Base-by-base conservation (phyloP, 2,797 vertebrate genomes). In the Decapterus maruadsi region DNA sequence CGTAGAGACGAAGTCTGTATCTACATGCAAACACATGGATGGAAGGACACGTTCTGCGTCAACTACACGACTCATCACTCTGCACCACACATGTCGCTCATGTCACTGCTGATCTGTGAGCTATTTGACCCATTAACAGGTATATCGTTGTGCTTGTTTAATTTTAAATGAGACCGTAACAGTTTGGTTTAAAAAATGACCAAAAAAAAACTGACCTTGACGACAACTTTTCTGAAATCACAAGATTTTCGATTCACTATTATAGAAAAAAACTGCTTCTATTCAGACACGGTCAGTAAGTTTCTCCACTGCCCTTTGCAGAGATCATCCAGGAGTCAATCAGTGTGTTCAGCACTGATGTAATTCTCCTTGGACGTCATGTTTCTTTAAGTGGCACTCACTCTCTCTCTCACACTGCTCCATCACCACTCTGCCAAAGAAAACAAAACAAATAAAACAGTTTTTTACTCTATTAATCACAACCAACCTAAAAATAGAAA, bases 1-100 rank as follows among this genome's bases (percentile, higher is more conserved):
- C 26, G 26, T 26, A 84, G 61, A 80, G 90, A 73, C 58, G 50
- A 55, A 88, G 36, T 40, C 57, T 72, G 29, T 60, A 72, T 75
- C 55, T 50, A 14, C n/a, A 22, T 83, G 42, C 69, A 82, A 80
- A 66, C 57, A 73, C 66, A 77, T 36, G 71, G 66, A 82, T 69
- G 83, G 34, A 65, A 46, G 34, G 75, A 77, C 36, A 53, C 19
- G 54, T 56, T 66, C 11, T 13, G 43, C 34, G 45, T 19, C 34
- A 46, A 26, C 11, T 20, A 14, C 20, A 53, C n/a, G n/a, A 20
- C n/a, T 22, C 48, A 12, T 20, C 31, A 34, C 31, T 34, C 31
- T 34, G 31, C 31, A 34, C 31, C 4, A 50, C 50, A 51, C 11
- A 22, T 22, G 50, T 22, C 19, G 10, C 8, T 22, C 20, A 22